phyloP scores from a whole-genome alignment of 2,888 invertebrate species.

The Cheilosia variabilis region DNA sequence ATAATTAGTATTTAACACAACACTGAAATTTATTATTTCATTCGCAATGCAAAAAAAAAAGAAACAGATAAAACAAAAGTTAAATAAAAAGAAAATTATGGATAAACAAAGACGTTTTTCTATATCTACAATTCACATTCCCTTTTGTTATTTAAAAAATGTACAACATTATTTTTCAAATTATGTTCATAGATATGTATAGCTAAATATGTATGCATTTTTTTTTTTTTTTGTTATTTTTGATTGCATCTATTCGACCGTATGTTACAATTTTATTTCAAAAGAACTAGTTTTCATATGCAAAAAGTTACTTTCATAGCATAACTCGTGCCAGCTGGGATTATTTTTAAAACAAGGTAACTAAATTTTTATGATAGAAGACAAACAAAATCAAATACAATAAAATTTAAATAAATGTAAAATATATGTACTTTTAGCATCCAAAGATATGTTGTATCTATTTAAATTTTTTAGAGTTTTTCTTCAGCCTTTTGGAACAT shows the following conservation, averaged over 20 bases:
- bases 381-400: background rate
- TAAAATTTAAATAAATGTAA: background rate
- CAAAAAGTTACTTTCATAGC: constrained; percentile 79
- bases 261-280: constrained; percentile 72
- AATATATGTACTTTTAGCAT: background rate
- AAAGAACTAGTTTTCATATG: constrained; percentile 70
- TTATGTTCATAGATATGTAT: constrained; percentile 34
- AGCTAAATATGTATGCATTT: constrained; percentile 62
- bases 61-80: constrained; percentile 3
- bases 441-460: too few species aligned
- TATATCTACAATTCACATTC: constrained; percentile 66
- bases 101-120: constrained; percentile 19
- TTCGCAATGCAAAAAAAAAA: constrained; percentile 57
- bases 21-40: constrained; percentile 44
- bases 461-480: too few species aligned
- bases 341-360: constrained; percentile 78
- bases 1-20: constrained; percentile 29
- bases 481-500: background rate
- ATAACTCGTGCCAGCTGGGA: constrained; percentile 85
- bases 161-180: constrained; percentile 47
- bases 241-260: constrained; percentile 62
- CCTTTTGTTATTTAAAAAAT: constrained; percentile 36
- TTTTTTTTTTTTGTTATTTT: constrained; percentile 19
- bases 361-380: constrained; percentile 18
- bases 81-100: constrained; percentile 3